These are phyloP conservation scores for Cerceris rybyensis DNA, from an alignment of 2,888 invertebrate species.

Conservation along the genomic window DNA sequence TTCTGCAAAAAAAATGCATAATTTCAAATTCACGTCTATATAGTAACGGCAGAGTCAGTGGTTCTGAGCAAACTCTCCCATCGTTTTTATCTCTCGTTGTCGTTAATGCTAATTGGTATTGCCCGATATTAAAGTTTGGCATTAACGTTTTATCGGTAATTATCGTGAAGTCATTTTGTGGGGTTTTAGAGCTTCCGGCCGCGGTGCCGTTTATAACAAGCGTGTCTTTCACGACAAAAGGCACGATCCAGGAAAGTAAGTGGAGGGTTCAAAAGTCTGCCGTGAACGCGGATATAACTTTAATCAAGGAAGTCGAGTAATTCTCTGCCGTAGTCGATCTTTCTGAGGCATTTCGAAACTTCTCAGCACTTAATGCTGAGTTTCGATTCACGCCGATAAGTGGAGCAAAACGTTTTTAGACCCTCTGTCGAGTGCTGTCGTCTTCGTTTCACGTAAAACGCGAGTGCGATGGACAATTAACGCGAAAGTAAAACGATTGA, in stretches of 20 bases:
- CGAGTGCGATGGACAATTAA: too few species aligned
- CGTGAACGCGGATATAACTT: conserved; percentile 16
- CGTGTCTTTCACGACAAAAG: conserved; percentile 2
- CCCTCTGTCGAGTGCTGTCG: neutral
- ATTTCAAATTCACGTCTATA: too few species aligned
- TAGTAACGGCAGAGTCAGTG: too few species aligned
- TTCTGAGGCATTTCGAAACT: conserved; percentile 8
- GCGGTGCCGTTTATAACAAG: neutral
- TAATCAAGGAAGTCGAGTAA: neutral
- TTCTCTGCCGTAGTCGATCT: conserved; percentile 4
- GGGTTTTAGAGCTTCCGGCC: neutral
- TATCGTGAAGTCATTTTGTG: neutral
- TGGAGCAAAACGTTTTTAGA: neutral
- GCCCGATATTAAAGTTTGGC: too few species aligned
- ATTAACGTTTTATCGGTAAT: neutral
- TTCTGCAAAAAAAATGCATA: too few species aligned
- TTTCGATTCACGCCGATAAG: neutral
- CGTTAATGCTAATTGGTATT: too few species aligned
- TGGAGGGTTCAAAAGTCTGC: conserved; percentile 16
- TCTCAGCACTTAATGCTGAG: neutral
- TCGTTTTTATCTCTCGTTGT: too few species aligned
- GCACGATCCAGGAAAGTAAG: neutral
- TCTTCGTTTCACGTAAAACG: neutral
- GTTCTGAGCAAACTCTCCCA: too few species aligned
- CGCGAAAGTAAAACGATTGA: too few species aligned